Evolutionary conservation across 2,113 vertebrate species (phyloP), one percentile per base, ranked within the genome.

Genomic region (Columbina picui): DNA sequence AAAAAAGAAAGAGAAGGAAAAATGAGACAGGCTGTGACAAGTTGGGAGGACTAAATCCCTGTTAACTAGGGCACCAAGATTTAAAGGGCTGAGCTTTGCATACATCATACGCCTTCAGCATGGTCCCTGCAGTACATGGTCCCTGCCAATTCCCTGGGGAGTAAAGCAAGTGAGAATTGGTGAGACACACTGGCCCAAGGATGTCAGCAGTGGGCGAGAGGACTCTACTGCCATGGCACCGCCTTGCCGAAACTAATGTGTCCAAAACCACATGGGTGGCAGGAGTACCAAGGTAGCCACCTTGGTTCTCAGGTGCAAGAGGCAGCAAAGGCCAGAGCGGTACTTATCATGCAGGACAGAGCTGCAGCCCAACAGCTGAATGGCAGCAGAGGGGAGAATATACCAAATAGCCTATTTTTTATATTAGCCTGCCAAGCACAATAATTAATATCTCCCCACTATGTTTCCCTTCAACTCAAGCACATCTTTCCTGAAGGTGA

Each of bases 11-110:
- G 43, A 92, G 55, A 8, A 64, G 65, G 36, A 60, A 95, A 95
- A 96, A 93, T 63, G 45, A 94, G 88, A 95, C 57, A 59, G 88
- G 26, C 65, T 90, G 67, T 91, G 92, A 90, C 91, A 93, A 93
- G 85, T 91, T 77, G 78, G 47, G 59, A 96, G 56, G 91, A 84
- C 81, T 95, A 93, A 97, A 97, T 95, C 89, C 84, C 60, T 0
- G 0, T 91, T 95, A 97, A 96, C 88, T 97, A 86, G 91, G 95
- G 57, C 96, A 96, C 57, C 43, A 87, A 93, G 94, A 96, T 92
- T 79, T 94, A 94, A 84, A 94, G 83, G 61, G 57, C 77, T 95
- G 83, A 56, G 87, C 87, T 85, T 45, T 61, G 59, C 30, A 59
- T 29, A 60, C 36, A 93, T 77, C 61, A 49, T 56, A 64, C 1